Percentiles rank a stretch among this genome's conserved stretches.
phyloP scores from a whole-genome alignment of 1,140 invertebrate genomes.

The Lucilia sericata region DNA sequence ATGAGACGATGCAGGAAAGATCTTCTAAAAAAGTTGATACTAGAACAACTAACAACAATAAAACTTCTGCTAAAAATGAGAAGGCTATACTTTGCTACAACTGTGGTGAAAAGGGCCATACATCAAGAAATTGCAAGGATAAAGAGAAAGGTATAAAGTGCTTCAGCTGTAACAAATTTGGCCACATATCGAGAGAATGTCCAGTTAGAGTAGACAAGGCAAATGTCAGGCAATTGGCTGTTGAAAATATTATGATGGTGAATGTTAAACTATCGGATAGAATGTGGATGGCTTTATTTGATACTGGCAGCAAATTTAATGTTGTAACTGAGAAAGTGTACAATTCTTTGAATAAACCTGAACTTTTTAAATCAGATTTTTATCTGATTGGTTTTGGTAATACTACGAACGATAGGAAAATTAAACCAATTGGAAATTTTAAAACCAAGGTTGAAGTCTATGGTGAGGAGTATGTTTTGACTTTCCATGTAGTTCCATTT shows the following conservation, averaged over 20 bases:
- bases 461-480: no score
- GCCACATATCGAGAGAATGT: no score
- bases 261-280: no score
- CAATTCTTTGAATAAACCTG: background rate
- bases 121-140: no score
- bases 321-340: background rate
- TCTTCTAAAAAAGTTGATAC: background rate
- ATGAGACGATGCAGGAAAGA: conserved; percentile 1
- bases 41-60: background rate
- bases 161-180: no score
- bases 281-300: no score
- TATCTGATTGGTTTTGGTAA: conserved; percentile 13
- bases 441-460: conserved; percentile 11
- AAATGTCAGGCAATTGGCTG: no score
- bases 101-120: background rate
- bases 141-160: no score
- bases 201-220: no score
- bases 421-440: conserved; percentile 26
- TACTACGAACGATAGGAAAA: background rate
- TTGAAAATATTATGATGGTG: no score
- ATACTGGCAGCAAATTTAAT: conserved; percentile 35
- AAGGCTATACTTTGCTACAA: conserved; percentile 3
- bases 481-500: conserved; percentile 30
- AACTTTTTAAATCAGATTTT: background rate
- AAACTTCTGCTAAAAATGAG: background rate